Percentiles rank a stretch among this genome's conserved stretches.
These are phyloP conservation scores for Poeciliopsis paucimaculata DNA, from an alignment of 2,797 vertebrate species.

Conservation along the genomic window DNA sequence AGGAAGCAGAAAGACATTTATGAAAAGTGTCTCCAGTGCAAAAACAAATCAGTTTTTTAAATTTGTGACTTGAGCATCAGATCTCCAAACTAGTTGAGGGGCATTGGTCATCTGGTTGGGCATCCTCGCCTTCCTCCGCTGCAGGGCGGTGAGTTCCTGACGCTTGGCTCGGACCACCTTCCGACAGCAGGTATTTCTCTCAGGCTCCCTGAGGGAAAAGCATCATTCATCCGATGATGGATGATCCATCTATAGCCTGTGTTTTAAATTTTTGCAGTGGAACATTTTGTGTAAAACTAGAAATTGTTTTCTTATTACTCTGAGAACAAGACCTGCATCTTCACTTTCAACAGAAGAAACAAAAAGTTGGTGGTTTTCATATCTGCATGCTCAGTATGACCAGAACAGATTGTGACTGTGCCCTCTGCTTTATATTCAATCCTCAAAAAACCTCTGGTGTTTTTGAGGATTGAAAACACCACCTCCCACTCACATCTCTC, in stretches of 20 bases:
- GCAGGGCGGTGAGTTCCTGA: no score
- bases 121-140: no score
- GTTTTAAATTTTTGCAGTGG: neutral
- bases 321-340: neutral
- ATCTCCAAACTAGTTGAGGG: no score
- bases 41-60: neutral
- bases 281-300: neutral
- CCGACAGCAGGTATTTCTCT: no score
- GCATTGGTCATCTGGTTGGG: no score
- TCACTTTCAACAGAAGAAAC: neutral
- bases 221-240: no score
- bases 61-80: neutral
- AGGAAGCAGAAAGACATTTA: neutral
- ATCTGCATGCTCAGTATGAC: neutral
- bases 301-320: neutral
- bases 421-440: neutral
- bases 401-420: neutral
- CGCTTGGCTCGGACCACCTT: no score
- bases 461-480: neutral
- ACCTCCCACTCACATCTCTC: neutral
- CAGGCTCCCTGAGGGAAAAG: no score
- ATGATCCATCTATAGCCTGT: neutral
- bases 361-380: neutral
- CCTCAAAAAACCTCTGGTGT: neutral
- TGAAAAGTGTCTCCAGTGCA: neutral